Evolutionary conservation across 2,888 invertebrate genomes (phyloP), one percentile per base, ranked within the genome.

Genomic region (Penaeus monodon): DNA sequence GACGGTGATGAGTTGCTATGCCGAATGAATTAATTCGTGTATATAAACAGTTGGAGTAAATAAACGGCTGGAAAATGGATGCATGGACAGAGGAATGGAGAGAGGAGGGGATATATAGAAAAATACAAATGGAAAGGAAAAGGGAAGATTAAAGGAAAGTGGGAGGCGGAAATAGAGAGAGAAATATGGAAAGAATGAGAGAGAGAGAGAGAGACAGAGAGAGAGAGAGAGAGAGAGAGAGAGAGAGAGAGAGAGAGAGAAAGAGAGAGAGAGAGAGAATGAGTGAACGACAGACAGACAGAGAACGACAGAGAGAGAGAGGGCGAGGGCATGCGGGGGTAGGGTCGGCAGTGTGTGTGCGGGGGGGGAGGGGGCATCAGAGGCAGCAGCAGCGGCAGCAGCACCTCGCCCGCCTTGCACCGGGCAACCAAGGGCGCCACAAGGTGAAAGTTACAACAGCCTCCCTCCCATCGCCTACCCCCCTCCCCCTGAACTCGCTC

Each of bases 361-460:
- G 57, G 57, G 57, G 57, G 17, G 20, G 57, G 57, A 14, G 57
- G 57, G 57, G 57, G 57, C 57, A 57, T 57, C 17, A 57, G 57
- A 57, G 57, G 17, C 57, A 57, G 57, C 57, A 57, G 57, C 57
- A 57, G 57, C 57, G 57, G 57, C 57, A 20, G 57, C 57, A 57
- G 14, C 57, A 57, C 57, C 57, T 57, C 14, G 57, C 57, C 57
- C 57, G 57, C 14, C 57, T 57, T 57, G 57, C 66, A 70, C 49
- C 73, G 66, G 81, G 33, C 70, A 82, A 82, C 81, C 81, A 82
- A 82, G 81, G 81, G 81, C 81, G 73, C 33, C 27, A 65, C 81
- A 82, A 82, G 81, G 81, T 82, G 81, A 82, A 82, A 82, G 81
- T 82, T 57, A 57, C n/a, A 14, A 38, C 22, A 44, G 38, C 49